Conservation (phyloP, 2,888 invertebrate genomes). For the Tribolium freemani region DNA sequence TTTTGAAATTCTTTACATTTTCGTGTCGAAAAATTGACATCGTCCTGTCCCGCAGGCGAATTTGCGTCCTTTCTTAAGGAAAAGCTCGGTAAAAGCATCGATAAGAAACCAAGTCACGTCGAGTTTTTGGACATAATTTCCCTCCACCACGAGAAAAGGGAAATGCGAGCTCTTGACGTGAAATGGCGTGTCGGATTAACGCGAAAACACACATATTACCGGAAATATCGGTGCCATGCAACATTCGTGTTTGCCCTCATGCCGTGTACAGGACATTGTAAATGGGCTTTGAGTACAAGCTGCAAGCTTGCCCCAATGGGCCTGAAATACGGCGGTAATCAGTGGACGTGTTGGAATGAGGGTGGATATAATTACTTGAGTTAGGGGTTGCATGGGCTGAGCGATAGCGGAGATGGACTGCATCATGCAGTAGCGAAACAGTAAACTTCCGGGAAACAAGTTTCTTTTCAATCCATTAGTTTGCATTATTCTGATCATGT, state of each 20-base stretch:
- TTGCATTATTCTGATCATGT: background rate
- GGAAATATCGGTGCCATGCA: conserved; percentile 12
- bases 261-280: conserved; percentile 19
- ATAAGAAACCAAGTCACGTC: conserved; percentile 25
- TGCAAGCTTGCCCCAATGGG: conserved; percentile 7
- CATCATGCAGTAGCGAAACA: no score
- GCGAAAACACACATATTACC: conserved; percentile 28
- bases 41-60: background rate
- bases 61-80: background rate
- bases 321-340: conserved; percentile 1
- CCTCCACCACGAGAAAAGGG: conserved; percentile 2
- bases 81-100: conserved; percentile 5
- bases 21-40: background rate
- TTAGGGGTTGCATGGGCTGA: background rate
- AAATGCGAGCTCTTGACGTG: conserved; percentile 9
- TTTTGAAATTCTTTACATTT: background rate
- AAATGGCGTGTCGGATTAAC: conserved; percentile 12
- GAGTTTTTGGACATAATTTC: conserved; percentile 16
- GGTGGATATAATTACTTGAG: background rate
- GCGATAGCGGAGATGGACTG: background rate
- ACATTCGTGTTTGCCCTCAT: conserved; percentile 12
- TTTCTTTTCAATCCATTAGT: no score
- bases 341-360: background rate
- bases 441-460: no score
- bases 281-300: conserved; percentile 6